Evolutionary conservation across 2,888 invertebrate species (phyloP), one percentile per base, ranked within the genome.

Genomic region (Sturmia bella): DNA sequence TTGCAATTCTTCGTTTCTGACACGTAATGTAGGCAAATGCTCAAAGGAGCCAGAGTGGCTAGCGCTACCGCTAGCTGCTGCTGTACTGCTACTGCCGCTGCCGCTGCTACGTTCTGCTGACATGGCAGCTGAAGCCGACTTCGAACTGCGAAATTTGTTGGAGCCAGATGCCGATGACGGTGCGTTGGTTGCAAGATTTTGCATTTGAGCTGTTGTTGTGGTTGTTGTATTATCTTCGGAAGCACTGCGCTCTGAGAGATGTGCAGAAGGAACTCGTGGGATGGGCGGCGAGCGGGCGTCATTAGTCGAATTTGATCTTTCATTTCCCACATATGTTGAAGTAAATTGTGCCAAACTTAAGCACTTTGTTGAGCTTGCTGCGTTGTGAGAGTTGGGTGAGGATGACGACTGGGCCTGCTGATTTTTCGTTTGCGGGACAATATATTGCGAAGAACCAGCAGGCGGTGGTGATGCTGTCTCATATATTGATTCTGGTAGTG

Each of bases 1-100:
- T 85, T 93, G 92, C 27, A 94, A 89, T 87, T 94, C 94, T 83
- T 94, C 93, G 57, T 92, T 92, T 85, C 92, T 91, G 54, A 93
- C 92, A 83, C 93, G 90, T 75, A 91, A 85, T 69, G 90, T 88
- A 73, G 91, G 90, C 84, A 90, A 86, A 82, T 91, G 89, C 84
- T 91, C 90, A 84, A 89, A 90, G 41, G 90, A 91, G 79, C 89
- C 86, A 77, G 89, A 88, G 24, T 90, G 88, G 12, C 27, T 86
- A 81, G 89, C 89, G 19, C 90, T 87, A 19, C 54, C 88, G 27
- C 89, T 87, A 57, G 48, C 86, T 83, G 87, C 86, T 63, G 87
- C 64, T 32, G 79, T 70, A 0, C 37, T 7, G 45, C 83, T 84
- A 32, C 68, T 83, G 39, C 86, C 61, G 87, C 64, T 32, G 79